Percentiles rank a stretch among this genome's conserved stretches.
Evolutionary conservation across 2,888 invertebrate genomes (phyloP).

Genomic region (Marronus borbonicus): DNA sequence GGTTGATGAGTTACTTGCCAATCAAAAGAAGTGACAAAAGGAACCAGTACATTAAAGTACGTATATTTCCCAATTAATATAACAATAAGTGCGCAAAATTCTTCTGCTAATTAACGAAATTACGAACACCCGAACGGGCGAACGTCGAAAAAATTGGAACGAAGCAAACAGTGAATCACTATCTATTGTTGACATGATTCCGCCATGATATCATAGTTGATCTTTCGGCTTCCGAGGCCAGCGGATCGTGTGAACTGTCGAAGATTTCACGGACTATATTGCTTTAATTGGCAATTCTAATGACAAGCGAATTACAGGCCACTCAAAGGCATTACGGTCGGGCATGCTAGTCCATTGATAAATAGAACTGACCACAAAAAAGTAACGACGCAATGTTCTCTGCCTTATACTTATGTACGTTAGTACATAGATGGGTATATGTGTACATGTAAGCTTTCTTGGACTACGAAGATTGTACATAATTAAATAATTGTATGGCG

Average conservation of each 20-base stretch:
- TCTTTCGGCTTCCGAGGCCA: conserved; percentile 56
- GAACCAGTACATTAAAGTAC: too few relatives aligned
- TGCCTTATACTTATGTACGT: background rate
- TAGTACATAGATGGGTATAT: background rate
- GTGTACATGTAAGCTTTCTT: background rate
- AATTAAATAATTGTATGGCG: conserved; percentile 40
- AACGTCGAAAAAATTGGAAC: conserved; percentile 46
- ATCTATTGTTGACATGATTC: conserved; percentile 51
- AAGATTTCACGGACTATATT: conserved; percentile 58
- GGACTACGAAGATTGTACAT: conserved; percentile 22
- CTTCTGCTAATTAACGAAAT: conserved; percentile 16
- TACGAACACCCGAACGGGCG: conserved; percentile 2
- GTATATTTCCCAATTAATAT: background rate
- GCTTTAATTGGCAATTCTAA: conserved; percentile 56
- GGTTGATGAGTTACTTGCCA: too few relatives aligned
- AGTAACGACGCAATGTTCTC: conserved; percentile 8
- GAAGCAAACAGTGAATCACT: conserved; percentile 54
- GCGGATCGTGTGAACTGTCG: conserved; percentile 58
- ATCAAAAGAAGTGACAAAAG: too few relatives aligned
- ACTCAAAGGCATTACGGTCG: conserved; percentile 48
- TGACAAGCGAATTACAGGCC: conserved; percentile 53
- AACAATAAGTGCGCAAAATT: background rate
- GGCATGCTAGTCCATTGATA: conserved; percentile 51
- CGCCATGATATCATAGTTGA: conserved; percentile 57
- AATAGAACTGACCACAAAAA: conserved; percentile 41